A percentile compares a stretch with the other conserved stretches of the same genome.
These are phyloP conservation scores for Andricus quercusramuli DNA, from an alignment of 2,888 invertebrate species.

Conservation along the genomic window DNA sequence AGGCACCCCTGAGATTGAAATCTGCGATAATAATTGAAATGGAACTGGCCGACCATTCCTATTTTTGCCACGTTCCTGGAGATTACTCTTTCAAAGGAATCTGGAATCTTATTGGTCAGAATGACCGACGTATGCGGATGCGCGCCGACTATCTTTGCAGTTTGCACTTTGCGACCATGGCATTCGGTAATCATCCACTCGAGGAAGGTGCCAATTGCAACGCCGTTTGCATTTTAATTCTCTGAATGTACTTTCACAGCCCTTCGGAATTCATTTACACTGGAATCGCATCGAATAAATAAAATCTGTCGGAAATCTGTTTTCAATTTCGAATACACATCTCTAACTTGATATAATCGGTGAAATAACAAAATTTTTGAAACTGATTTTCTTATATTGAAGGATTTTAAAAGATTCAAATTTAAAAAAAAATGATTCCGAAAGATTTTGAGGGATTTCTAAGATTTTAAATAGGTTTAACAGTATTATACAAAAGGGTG, in stretches of 20 bases:
- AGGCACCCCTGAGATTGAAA: background rate
- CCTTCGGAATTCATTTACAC: slow-evolving; percentile 40
- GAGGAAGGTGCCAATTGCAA: slow-evolving; percentile 58
- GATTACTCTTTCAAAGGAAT: slow-evolving; percentile 45
- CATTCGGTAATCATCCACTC: slow-evolving; percentile 54
- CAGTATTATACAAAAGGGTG: no score
- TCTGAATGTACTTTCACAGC: slow-evolving; percentile 49
- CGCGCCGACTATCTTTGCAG: slow-evolving; percentile 35
- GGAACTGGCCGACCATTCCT: slow-evolving; percentile 9
- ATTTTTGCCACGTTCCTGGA: background rate
- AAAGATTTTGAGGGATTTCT: no score
- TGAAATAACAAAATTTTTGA: no score
- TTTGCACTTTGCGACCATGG: slow-evolving; percentile 52
- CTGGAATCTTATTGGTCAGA: slow-evolving; percentile 46
- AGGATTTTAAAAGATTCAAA: no score
- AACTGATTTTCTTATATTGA: no score
- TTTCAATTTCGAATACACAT: background rate
- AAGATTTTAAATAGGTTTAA: no score
- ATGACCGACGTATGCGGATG: slow-evolving; percentile 42
- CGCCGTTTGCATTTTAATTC: slow-evolving; percentile 56
- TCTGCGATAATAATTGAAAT: slow-evolving; percentile 19
- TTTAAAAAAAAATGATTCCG: no score
- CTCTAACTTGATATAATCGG: no score
- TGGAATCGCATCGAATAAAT: background rate
- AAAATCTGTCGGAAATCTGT: background rate